Conservation (phyloP, 2,113 vertebrate species). For the Corydoras maculifer region DNA sequence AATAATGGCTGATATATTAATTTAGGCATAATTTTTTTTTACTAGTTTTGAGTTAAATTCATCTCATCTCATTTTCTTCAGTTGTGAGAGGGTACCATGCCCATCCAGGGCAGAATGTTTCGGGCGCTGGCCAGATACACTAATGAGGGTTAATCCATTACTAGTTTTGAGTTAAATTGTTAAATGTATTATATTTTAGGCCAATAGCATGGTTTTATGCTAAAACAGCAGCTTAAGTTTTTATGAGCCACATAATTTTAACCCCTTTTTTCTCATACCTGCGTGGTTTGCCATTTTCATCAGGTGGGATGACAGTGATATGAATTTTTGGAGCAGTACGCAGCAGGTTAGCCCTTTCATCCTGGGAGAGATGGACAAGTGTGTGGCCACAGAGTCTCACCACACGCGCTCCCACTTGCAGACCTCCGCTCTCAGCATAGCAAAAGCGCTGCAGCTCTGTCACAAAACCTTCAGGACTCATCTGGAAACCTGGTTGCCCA, state of each 20-base stretch:
- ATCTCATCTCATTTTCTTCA: no score
- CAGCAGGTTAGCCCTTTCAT: slow-evolving; percentile 68
- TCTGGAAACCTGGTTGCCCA: slow-evolving; percentile 80
- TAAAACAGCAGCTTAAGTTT: neutral
- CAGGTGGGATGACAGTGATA: slow-evolving; percentile 83
- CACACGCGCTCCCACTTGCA: slow-evolving; percentile 77
- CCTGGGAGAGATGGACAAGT: slow-evolving; percentile 66
- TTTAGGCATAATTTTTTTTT: no score
- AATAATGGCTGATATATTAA: no score
- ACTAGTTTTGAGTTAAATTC: no score
- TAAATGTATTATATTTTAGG: no score
- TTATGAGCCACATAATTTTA: neutral
- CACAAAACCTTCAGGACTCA: slow-evolving; percentile 80
- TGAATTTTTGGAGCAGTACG: slow-evolving; percentile 78
- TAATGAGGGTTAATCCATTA: no score
- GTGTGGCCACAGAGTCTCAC: slow-evolving; percentile 76
- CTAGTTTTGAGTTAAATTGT: no score
- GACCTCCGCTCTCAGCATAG: slow-evolving; percentile 79
- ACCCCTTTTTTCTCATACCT: slow-evolving; percentile 57
- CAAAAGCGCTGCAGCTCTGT: slow-evolving; percentile 81
- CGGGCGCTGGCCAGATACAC: no score
- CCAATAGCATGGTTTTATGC: no score
- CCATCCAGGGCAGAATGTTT: no score
- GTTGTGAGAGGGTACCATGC: no score
- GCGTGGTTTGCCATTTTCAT: slow-evolving; percentile 81